Base-by-base conservation (phyloP, 2,797 vertebrate species). In the Odontamblyopus lacepedii region DNA sequence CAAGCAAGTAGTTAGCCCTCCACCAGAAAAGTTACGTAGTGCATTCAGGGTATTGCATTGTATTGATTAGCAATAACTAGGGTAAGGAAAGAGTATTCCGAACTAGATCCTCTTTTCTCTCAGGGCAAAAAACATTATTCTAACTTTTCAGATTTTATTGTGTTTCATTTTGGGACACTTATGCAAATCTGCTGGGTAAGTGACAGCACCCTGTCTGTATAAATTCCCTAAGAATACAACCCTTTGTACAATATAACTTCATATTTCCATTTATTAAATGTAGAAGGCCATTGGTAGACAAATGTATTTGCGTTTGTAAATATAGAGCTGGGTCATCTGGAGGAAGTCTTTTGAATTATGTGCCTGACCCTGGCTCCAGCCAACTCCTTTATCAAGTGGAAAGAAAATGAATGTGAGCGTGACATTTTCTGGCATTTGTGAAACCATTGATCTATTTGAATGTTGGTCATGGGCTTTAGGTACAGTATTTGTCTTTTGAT, bases 341-440 rank as follows among this genome's bases (percentile, higher is more conserved):
- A 82, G 83, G 83, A 59, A 29, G 55, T 79, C 81, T 83, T 73
- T 51, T 80, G 81, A 90, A 80, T 72, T 50, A 61, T 73, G 64
- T 75, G 70, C 62, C 61, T 71, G 69, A 75, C 74, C 66, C 68
- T 85, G 79, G 70, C 79, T 81, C 74, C 35, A 67, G 81, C 70
- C 76, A 9, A 1, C 56, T 53, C 63, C 67, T 78, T 73, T 80
- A 62, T 83, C 64, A 82, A 63, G 75, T 73, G 59, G 67, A 72
- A 65, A 77, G 74, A 91, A 76, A 84, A 91, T 92, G 89, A 88
- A 89, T 90, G 86, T 73, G 64, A 87, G 78, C 83, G 89, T 93
- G 91, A 91, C 90, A 91, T 92, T 92, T 69, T 64, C 86, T 91
- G 89, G 89, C 83, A 79, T 86, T 87, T 85, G 80, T 78, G 61